Evolutionary conservation across 2,797 vertebrate genomes (phyloP).

Genomic region (Gila robusta): DNA sequence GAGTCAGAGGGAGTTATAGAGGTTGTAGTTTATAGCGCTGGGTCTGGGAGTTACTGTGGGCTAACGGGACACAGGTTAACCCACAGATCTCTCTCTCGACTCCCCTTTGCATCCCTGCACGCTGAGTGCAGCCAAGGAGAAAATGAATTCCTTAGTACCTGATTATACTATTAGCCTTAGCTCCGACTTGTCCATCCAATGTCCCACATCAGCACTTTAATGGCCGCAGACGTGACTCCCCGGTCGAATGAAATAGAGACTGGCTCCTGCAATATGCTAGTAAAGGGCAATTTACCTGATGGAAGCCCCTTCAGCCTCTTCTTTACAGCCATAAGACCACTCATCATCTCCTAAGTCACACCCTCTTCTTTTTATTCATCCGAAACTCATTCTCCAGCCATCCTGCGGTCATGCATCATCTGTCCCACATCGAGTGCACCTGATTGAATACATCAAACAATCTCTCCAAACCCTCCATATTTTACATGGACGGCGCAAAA

Average conservation of each 20-base stretch:
- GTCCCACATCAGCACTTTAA: slow-evolving; percentile 59
- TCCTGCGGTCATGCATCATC: slow-evolving; percentile 15
- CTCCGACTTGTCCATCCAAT: slow-evolving; percentile 50
- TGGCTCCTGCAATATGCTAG: slow-evolving; percentile 53
- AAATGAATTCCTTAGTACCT: slow-evolving; percentile 71
- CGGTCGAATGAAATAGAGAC: slow-evolving; percentile 49
- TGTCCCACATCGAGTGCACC: slow-evolving; percentile 47
- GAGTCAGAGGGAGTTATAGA: slow-evolving; percentile 20
- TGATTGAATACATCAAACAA: slow-evolving; percentile 60
- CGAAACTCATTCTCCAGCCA: slow-evolving; percentile 21
- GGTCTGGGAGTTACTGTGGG: slow-evolving; percentile 1
- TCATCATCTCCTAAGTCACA: not conserved
- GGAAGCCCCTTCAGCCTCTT: slow-evolving; percentile 33
- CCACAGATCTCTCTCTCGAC: slow-evolving; percentile 45
- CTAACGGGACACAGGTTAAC: slow-evolving; percentile 4
- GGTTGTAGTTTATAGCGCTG: slow-evolving; percentile 9
- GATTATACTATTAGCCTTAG: slow-evolving; percentile 64
- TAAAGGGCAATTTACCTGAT: slow-evolving; percentile 53
- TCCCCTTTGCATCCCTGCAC: slow-evolving; percentile 30
- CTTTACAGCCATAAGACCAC: not conserved
- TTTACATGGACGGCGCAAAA: not conserved
- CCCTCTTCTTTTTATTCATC: slow-evolving; percentile 7
- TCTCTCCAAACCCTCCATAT: slow-evolving; percentile 46
- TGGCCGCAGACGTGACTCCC: slow-evolving; percentile 24
- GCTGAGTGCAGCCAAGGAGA: slow-evolving; percentile 58